A percentile compares a stretch with the other conserved stretches of the same genome.
Evolutionary conservation across 1,140 invertebrate genomes (phyloP).

Genomic region (Portunus trituberculatus): DNA sequence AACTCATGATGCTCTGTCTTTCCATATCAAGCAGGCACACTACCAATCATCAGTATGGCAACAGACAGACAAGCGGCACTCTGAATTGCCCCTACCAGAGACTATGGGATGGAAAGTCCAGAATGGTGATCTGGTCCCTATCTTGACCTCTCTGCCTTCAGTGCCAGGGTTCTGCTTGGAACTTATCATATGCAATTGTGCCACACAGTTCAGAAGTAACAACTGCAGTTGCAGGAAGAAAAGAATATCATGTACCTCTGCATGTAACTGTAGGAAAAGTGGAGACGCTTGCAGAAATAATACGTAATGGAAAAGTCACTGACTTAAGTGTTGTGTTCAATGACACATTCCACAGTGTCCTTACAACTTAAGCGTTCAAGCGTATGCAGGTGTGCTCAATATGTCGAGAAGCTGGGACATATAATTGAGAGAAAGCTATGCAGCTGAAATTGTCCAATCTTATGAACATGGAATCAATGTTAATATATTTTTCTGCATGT

Average conservation of each 20-base stretch:
- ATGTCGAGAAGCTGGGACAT: slow-evolving; percentile 48
- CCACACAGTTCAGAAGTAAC: not conserved
- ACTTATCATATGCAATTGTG: not conserved
- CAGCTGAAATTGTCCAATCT: slow-evolving; percentile 27
- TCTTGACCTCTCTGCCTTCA: slow-evolving; percentile 38
- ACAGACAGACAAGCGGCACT: not conserved
- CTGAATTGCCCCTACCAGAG: slow-evolving; percentile 35
- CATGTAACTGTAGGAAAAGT: slow-evolving; percentile 42
- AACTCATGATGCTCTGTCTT: slow-evolving; percentile 50
- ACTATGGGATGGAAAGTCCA: slow-evolving; percentile 39
- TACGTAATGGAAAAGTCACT: not conserved
- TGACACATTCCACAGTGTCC: too few species aligned
- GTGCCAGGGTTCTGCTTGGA: slow-evolving; percentile 44
- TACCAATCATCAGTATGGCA: slow-evolving; percentile 50
- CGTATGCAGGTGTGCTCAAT: slow-evolving; percentile 33
- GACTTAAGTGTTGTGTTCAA: too few species aligned
- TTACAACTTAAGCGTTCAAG: slow-evolving; percentile 37
- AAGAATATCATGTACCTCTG: slow-evolving; percentile 44
- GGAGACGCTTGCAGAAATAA: slow-evolving; percentile 46
- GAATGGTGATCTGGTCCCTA: not conserved
- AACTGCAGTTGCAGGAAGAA: slow-evolving; percentile 39
- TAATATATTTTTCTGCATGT: not conserved
- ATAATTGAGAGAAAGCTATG: not conserved
- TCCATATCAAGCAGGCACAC: slow-evolving; percentile 23
- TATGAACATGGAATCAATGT: too few species aligned